These are phyloP conservation scores for Bombus huntii DNA, from an alignment of 1,140 invertebrate species.

Conservation along the genomic window DNA sequence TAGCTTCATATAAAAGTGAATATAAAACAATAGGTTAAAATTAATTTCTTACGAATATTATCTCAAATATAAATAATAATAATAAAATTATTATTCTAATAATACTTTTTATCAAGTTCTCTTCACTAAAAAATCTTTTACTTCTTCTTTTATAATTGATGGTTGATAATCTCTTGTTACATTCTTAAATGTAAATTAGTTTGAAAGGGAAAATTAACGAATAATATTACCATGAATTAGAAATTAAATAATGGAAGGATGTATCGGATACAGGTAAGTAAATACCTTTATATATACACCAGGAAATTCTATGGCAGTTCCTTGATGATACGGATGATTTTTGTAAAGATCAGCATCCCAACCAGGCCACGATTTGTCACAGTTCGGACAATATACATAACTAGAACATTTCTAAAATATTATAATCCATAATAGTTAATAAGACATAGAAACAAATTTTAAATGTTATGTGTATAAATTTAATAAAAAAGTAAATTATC, in stretches of 20 bases:
- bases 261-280: neutral
- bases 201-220: neutral
- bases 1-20: slow-evolving; percentile 73
- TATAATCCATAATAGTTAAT: slow-evolving; percentile 1
- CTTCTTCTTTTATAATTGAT: neutral
- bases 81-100: neutral
- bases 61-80: neutral
- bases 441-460: neutral
- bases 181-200: neutral
- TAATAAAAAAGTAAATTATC: neutral
- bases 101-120: neutral
- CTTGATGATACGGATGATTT: slow-evolving; percentile 87
- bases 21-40: neutral
- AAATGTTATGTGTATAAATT: slow-evolving; percentile 48
- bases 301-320: slow-evolving; percentile 85
- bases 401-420: slow-evolving; percentile 82
- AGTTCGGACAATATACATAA: slow-evolving; percentile 90
- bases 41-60: neutral
- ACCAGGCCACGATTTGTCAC: slow-evolving; percentile 89
- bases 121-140: neutral
- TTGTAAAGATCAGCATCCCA: slow-evolving; percentile 85
- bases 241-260: neutral
- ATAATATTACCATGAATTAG: neutral
- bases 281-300: slow-evolving; percentile 87
- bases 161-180: neutral